A percentile compares a stretch with the other conserved stretches of the same genome.
These are phyloP conservation scores for Poliocrania exsul DNA, from an alignment of 2,797 vertebrate species.

Conservation along the genomic window DNA sequence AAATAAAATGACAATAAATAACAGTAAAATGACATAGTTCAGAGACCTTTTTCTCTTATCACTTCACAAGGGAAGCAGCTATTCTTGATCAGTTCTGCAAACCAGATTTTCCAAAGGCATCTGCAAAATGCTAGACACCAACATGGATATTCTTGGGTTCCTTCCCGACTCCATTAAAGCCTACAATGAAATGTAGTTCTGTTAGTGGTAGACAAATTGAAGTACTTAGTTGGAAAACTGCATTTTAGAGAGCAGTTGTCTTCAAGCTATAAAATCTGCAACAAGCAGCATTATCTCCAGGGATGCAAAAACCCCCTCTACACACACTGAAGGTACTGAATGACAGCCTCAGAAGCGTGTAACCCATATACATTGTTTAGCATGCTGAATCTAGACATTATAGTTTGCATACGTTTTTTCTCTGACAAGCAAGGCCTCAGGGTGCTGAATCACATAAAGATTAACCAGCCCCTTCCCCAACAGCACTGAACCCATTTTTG, in stretches of 20 bases:
- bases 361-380: neutral
- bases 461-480: neutral
- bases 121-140: neutral
- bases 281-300: neutral
- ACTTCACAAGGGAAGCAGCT: neutral
- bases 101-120: conserved; percentile 1
- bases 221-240: neutral
- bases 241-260: neutral
- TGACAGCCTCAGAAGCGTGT: neutral
- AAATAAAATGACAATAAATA: neutral
- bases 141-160: neutral
- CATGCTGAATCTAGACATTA: neutral
- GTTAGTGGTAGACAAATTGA: neutral
- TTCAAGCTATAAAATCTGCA: neutral
- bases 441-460: neutral
- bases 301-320: neutral
- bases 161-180: neutral
- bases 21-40: neutral
- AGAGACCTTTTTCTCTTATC: neutral
- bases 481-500: neutral
- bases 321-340: neutral
- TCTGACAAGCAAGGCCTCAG: neutral
- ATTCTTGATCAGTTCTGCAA: neutral
- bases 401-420: neutral
- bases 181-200: neutral